These are phyloP conservation scores for Siniperca undulata DNA, from an alignment of 2,797 vertebrate species.

Conservation along the genomic window DNA sequence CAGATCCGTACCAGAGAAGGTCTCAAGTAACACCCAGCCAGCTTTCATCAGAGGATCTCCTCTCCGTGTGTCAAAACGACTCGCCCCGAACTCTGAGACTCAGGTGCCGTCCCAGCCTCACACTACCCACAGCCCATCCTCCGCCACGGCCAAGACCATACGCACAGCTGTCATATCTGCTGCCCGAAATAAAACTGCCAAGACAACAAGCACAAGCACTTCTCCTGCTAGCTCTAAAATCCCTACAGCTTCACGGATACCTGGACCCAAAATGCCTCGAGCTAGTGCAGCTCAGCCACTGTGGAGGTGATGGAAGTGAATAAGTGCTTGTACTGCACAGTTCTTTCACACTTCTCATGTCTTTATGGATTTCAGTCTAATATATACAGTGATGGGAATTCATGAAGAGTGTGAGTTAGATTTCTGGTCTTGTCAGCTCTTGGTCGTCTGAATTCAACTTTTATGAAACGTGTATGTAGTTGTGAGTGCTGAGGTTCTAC, in stretches of 20 bases:
- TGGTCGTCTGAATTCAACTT: conserved; percentile 30
- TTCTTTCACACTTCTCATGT: conserved; percentile 12
- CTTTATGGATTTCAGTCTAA: conserved; percentile 35
- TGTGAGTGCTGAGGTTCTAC: conserved; percentile 29
- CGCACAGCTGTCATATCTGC: conserved; percentile 84
- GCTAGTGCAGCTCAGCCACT: conserved; percentile 75
- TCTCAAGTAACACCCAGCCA: conserved; percentile 49
- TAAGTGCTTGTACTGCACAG: conserved; percentile 1
- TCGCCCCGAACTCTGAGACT: conserved; percentile 82
- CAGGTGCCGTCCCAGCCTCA: conserved; percentile 62
- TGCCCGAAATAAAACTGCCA: conserved; percentile 80
- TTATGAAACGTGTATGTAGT: conserved; percentile 18
- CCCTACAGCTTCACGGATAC: conserved; percentile 72
- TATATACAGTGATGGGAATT: conserved; percentile 19
- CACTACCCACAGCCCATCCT: conserved; percentile 75
- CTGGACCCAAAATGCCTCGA: conserved; percentile 80
- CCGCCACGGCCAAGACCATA: conserved; percentile 84
- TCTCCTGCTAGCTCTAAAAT: conserved; percentile 70
- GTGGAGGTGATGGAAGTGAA: conserved; percentile 81
- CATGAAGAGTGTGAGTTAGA: conserved; percentile 17
- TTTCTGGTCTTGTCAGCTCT: conserved; percentile 26
- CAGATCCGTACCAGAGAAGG: conserved; percentile 72
- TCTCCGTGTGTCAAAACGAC: conserved; percentile 83
- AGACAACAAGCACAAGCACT: conserved; percentile 61
- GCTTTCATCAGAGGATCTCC: conserved; percentile 79